Percentiles rank a stretch among this genome's conserved stretches.
Conservation (phyloP, 2,113 vertebrate genomes). For the Chroicocephalus ridibundus region DNA sequence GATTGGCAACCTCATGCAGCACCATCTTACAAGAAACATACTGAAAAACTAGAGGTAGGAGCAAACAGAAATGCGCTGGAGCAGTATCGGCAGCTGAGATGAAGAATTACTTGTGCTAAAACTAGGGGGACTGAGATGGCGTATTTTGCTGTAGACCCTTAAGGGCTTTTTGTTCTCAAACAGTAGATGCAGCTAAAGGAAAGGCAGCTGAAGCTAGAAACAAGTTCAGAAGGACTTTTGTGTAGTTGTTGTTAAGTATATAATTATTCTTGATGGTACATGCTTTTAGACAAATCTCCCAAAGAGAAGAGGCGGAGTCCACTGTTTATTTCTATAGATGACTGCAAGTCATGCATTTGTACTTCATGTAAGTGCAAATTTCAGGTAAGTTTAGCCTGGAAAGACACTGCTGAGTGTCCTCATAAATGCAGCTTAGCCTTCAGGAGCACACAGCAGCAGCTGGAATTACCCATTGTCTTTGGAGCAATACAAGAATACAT, state of each 20-base stretch:
- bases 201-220: not conserved
- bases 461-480: not conserved
- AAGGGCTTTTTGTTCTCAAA: not conserved
- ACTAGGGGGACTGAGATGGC: not conserved
- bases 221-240: not conserved
- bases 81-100: not conserved
- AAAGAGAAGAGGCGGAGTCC: not conserved
- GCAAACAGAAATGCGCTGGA: not conserved
- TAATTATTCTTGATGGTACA: not conserved
- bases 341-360: not conserved
- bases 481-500: not conserved
- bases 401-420: not conserved
- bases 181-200: not conserved
- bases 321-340: not conserved
- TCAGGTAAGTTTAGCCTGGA: not conserved
- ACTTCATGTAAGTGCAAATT: not conserved
- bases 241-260: not conserved
- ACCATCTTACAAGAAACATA: not conserved
- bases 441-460: not conserved
- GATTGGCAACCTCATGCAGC: constrained; percentile 18
- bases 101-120: not conserved
- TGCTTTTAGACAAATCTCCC: not conserved
- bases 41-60: not conserved
- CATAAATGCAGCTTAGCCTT: not conserved
- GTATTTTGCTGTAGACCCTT: not conserved